Percentiles rank a stretch among this genome's conserved stretches.
phyloP scores from a whole-genome alignment of 2,113 vertebrate species.

The Naja naja region DNA sequence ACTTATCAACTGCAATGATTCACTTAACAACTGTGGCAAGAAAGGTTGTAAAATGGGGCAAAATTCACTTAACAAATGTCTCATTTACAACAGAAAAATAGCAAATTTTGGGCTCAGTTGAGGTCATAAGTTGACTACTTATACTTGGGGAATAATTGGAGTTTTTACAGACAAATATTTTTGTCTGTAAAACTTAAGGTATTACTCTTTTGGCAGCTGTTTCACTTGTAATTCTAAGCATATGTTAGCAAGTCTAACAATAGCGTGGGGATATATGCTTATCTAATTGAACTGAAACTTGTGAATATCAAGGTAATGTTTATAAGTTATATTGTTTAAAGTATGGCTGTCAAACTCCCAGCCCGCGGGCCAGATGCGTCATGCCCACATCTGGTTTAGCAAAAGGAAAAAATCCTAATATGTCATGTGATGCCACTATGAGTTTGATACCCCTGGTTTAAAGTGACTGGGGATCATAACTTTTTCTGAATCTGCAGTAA shows the following conservation, averaged over 20 bases:
- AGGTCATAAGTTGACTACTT: background rate
- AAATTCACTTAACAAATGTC: background rate
- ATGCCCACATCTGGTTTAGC: no score
- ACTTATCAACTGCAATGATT: background rate
- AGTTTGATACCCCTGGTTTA: background rate
- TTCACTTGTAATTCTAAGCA: background rate
- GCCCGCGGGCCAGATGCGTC: no score
- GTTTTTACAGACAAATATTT: background rate
- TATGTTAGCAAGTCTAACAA: background rate
- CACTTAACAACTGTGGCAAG: background rate
- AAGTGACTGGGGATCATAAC: background rate
- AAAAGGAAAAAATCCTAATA: no score
- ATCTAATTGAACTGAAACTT: background rate
- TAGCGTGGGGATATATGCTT: background rate
- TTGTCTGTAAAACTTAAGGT: background rate
- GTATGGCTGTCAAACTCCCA: background rate
- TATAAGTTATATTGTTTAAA: background rate
- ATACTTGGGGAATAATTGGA: background rate
- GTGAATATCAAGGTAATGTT: background rate
- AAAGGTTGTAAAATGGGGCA: background rate
- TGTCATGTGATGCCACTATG: no score
- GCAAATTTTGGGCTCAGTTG: background rate
- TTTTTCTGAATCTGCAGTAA: background rate
- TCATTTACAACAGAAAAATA: background rate
- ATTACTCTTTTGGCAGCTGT: background rate